Percentiles rank a stretch among this genome's conserved stretches.
phyloP scores from a whole-genome alignment of 2,888 invertebrate genomes.

The Terebella lapidaria region DNA sequence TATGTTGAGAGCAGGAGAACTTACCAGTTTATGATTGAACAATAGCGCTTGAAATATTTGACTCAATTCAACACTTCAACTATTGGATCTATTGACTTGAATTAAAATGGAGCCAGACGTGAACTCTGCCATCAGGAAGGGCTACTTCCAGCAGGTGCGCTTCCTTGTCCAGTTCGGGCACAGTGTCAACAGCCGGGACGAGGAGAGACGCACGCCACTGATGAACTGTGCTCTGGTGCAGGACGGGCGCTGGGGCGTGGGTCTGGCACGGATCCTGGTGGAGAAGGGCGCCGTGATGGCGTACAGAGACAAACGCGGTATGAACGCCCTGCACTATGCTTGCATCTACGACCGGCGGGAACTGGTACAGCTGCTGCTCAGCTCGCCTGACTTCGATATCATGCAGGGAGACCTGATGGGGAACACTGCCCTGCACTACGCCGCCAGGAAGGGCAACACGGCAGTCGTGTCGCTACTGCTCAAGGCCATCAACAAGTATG shows the following conservation, averaged over 20 bases:
- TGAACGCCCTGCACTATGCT: constrained; percentile 48
- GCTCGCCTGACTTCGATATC: constrained; percentile 46
- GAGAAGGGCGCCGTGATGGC: constrained; percentile 41
- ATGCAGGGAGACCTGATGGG: constrained; percentile 39
- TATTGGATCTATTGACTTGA: too few relatives aligned
- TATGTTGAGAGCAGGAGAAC: too few relatives aligned
- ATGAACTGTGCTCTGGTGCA: constrained; percentile 44
- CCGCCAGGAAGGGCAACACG: constrained; percentile 35
- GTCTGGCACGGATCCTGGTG: constrained; percentile 45
- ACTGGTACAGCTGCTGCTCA: constrained; percentile 28
- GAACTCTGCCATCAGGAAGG: constrained; percentile 37
- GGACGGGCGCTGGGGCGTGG: constrained; percentile 42
- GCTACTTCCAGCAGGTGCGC: constrained; percentile 46
- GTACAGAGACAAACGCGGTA: constrained; percentile 35
- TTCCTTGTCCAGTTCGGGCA: constrained; percentile 40
- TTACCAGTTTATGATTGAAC: too few relatives aligned
- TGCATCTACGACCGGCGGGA: constrained; percentile 39
- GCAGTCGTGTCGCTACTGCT: constrained; percentile 28
- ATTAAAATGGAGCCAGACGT: constrained; percentile 17
- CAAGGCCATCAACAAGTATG: constrained; percentile 12
- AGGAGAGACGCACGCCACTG: constrained; percentile 36
- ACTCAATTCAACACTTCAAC: too few relatives aligned
- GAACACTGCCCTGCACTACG: constrained; percentile 49
- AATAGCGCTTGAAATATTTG: too few relatives aligned
- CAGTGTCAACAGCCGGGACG: constrained; percentile 36